Evolutionary conservation across 2,113 vertebrate species (phyloP).

Genomic region (Stigmatopora nigra): DNA sequence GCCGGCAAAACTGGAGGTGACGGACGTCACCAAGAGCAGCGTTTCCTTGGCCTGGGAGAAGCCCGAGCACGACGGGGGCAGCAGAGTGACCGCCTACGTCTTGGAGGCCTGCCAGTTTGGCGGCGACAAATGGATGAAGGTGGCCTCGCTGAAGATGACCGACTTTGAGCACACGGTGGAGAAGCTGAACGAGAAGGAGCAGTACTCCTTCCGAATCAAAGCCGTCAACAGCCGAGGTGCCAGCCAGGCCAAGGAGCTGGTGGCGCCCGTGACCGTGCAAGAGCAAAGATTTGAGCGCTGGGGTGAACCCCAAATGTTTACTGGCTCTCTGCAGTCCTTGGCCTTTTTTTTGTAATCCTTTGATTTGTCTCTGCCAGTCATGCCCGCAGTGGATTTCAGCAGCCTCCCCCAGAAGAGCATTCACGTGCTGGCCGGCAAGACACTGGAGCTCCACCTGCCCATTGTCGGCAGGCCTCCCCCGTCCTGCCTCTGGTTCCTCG

Average conservation of each 20-base stretch:
- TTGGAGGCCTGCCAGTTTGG: conserved; percentile 91
- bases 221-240: conserved; percentile 89
- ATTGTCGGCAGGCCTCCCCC: conserved; percentile 89
- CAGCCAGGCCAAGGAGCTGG: conserved; percentile 85
- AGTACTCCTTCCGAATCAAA: conserved; percentile 88
- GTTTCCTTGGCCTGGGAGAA: conserved; percentile 95
- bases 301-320: neutral
- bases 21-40: conserved; percentile 86
- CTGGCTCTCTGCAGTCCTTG: neutral
- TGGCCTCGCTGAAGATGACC: conserved; percentile 82
- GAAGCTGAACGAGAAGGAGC: conserved; percentile 91
- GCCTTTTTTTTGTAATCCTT: no score
- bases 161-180: conserved; percentile 85
- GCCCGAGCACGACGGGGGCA: conserved; percentile 93
- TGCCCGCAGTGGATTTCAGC: conserved; percentile 85
- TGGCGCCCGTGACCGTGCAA: conserved; percentile 84
- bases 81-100: conserved; percentile 85
- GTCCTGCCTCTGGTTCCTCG: conserved; percentile 83
- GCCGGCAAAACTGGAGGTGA: conserved; percentile 85
- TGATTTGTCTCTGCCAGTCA: conserved; percentile 62
- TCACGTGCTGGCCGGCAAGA: conserved; percentile 84
- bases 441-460: conserved; percentile 84
- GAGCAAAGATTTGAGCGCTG: conserved; percentile 82
- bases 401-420: conserved; percentile 89
- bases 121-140: conserved; percentile 96